phyloP scores from a whole-genome alignment of 2,888 invertebrate species.

The Diaprepes abbreviatus region DNA sequence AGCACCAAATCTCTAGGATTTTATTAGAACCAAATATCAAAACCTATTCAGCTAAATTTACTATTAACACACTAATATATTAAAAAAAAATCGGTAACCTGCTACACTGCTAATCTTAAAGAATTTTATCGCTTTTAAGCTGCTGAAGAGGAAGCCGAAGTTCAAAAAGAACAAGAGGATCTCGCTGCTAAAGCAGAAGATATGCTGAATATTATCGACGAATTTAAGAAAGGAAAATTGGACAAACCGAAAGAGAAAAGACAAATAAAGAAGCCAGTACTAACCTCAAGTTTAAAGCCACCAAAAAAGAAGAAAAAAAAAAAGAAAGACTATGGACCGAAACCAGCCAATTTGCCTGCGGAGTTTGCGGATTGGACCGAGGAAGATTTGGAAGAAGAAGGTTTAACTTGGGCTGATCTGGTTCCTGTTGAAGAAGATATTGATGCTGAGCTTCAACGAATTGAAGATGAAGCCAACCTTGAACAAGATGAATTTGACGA shows the following conservation, averaged over 20 bases:
- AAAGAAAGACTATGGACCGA: constrained; percentile 17
- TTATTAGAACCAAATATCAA: too few relatives aligned
- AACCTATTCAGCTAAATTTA: too few relatives aligned
- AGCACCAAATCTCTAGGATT: too few relatives aligned
- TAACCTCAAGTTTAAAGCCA: too few relatives aligned
- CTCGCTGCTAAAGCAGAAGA: constrained; percentile 27
- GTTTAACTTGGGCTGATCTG: constrained; percentile 37
- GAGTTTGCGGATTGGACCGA: constrained; percentile 36
- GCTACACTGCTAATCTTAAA: too few relatives aligned
- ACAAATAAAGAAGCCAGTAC: too few relatives aligned
- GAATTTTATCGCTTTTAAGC: neutral
- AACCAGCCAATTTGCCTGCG: constrained; percentile 25
- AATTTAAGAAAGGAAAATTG: constrained; percentile 34
- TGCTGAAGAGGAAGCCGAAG: constrained; percentile 18
- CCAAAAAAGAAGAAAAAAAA: constrained; percentile 12
- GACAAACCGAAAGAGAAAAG: constrained; percentile 30
- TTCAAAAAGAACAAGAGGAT: constrained; percentile 9
- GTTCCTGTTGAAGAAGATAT: constrained; percentile 37
- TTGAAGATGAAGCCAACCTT: constrained; percentile 23
- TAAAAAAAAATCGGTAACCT: too few relatives aligned
- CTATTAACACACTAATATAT: too few relatives aligned
- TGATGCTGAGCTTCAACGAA: constrained; percentile 34
- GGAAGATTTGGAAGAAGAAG: constrained; percentile 35
- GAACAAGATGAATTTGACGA: too few relatives aligned
- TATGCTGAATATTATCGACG: constrained; percentile 32